Percentiles rank a stretch among this genome's conserved stretches.
Conservation (phyloP, 2,797 vertebrate species). For the Myiothlypis coronata region DNA sequence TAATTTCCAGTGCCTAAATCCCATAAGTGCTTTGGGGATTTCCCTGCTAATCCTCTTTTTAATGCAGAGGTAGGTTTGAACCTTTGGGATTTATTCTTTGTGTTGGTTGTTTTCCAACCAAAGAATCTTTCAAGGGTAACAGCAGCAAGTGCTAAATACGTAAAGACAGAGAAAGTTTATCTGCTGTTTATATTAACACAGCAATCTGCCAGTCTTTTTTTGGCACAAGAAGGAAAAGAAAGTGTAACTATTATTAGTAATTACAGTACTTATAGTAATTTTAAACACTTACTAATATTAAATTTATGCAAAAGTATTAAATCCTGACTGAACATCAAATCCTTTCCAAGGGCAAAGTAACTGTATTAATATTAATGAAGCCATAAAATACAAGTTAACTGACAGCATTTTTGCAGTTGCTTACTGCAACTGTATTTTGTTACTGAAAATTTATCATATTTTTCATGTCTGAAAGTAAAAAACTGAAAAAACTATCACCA, state of each 20-base stretch:
- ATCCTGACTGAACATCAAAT: conserved; percentile 16
- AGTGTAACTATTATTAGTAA: conserved; percentile 18
- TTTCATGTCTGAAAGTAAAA: conserved; percentile 30
- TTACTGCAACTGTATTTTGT: neutral
- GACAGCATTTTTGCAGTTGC: conserved; percentile 10
- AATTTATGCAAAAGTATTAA: conserved; percentile 21
- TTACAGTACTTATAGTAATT: neutral
- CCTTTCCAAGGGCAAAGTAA: neutral
- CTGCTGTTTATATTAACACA: neutral
- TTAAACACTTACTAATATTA: conserved; percentile 3
- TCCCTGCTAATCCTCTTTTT: conserved; percentile 35
- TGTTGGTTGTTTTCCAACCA: neutral
- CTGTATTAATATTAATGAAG: conserved; percentile 39
- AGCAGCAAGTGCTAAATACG: neutral
- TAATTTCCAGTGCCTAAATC: conserved; percentile 46
- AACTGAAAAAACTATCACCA: neutral
- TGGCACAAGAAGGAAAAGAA: neutral
- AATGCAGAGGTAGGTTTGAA: conserved; percentile 15
- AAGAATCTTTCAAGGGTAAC: conserved; percentile 29
- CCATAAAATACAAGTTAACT: neutral
- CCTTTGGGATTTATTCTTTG: conserved; percentile 27
- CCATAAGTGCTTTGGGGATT: conserved; percentile 19
- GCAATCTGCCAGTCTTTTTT: neutral
- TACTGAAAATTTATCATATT: conserved; percentile 15
- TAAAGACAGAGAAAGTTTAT: neutral